These are phyloP conservation scores for Dendroctonus valens DNA, from an alignment of 1,140 invertebrate genomes.

Conservation along the genomic window DNA sequence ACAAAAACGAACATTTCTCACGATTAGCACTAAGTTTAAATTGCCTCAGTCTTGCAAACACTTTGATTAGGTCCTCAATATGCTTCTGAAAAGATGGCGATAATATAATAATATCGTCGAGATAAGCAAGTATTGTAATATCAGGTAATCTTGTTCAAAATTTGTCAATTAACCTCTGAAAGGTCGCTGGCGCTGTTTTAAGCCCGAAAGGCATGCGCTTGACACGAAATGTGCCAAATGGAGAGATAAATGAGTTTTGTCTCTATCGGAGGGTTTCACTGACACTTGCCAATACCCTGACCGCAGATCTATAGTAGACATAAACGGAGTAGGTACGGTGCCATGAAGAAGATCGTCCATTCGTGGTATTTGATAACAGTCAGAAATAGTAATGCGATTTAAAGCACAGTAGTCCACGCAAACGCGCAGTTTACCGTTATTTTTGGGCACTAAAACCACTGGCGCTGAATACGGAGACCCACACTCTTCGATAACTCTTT, in stretches of 20 bases:
- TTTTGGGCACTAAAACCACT: conserved; percentile 55
- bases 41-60: conserved; percentile 35
- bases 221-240: conserved; percentile 37
- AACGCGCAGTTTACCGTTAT: conserved; percentile 45
- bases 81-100: conserved; percentile 44
- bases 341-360: conserved; percentile 48
- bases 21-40: conserved; percentile 45
- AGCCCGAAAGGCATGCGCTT: conserved; percentile 46
- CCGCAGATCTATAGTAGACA: conserved; percentile 51
- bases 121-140: conserved; percentile 44
- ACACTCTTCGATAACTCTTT: conserved; percentile 50
- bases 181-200: conserved; percentile 40
- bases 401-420: conserved; percentile 53
- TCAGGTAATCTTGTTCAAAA: conserved; percentile 41
- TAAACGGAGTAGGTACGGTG: conserved; percentile 47
- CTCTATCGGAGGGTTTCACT: conserved; percentile 37
- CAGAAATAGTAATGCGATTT: conserved; percentile 46
- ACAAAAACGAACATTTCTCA: conserved; percentile 42
- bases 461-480: conserved; percentile 52
- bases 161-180: conserved; percentile 47
- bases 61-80: conserved; percentile 50
- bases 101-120: conserved; percentile 48
- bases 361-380: conserved; percentile 54
- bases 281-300: conserved; percentile 48
- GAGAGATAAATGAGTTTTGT: too few relatives aligned